Conservation (phyloP, 1,140 invertebrate genomes). For the Drosophila triauraria region DNA sequence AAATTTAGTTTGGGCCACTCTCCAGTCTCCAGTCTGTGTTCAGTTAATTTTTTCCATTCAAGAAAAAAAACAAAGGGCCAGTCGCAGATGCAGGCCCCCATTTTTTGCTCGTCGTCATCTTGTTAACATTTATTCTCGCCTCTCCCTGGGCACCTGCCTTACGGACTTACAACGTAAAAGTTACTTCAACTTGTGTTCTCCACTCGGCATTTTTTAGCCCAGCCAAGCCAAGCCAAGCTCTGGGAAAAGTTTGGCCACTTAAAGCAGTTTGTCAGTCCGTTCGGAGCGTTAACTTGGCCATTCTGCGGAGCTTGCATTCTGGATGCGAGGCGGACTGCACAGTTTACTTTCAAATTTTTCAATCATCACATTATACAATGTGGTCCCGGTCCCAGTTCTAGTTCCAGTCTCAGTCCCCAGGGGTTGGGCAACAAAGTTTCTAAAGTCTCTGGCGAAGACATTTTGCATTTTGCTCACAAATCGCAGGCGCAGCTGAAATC, state of each 20-base stretch:
- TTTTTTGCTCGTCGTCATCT: slow-evolving; percentile 51
- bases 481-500: slow-evolving; percentile 35
- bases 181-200: slow-evolving; percentile 58
- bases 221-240: not conserved
- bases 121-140: slow-evolving; percentile 79
- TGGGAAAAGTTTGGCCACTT: slow-evolving; percentile 52
- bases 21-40: slow-evolving; percentile 5
- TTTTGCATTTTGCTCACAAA: slow-evolving; percentile 34
- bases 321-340: slow-evolving; percentile 1
- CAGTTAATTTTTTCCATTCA: slow-evolving; percentile 52
- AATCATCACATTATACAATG: slow-evolving; percentile 49
- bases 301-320: slow-evolving; percentile 36
- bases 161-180: slow-evolving; percentile 64
- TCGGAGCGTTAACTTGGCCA: slow-evolving; percentile 53
- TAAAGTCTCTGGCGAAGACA: slow-evolving; percentile 20
- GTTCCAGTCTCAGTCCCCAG: not conserved
- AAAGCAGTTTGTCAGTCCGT: slow-evolving; percentile 71
- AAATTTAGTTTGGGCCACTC: slow-evolving; percentile 6
- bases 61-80: slow-evolving; percentile 36
- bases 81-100: slow-evolving; percentile 1
- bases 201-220: slow-evolving; percentile 32
- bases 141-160: slow-evolving; percentile 39
- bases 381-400: not conserved
- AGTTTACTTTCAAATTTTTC: slow-evolving; percentile 53
- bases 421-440: slow-evolving; percentile 27